A percentile compares a stretch with the other conserved stretches of the same genome.
Evolutionary conservation across 2,888 invertebrate genomes (phyloP).

Genomic region (Petrolisthes manimaculis): DNA sequence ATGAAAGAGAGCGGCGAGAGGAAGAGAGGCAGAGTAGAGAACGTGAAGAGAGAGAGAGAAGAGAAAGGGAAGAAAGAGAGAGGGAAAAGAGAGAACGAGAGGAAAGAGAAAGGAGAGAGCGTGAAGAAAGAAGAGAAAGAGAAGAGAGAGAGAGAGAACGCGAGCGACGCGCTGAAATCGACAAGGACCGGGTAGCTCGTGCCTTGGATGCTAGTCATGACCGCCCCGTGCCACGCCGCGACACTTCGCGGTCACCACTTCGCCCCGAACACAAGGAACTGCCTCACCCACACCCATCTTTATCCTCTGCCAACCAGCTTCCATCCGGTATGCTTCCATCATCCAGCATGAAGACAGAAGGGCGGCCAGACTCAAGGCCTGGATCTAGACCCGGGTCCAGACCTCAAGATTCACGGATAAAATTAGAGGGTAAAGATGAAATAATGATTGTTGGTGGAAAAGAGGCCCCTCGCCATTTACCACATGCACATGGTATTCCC

Average conservation of each 20-base stretch:
- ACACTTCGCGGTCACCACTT: slow-evolving; percentile 58
- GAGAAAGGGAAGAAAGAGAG: slow-evolving; percentile 60
- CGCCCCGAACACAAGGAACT: slow-evolving; percentile 46
- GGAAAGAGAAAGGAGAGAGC: slow-evolving; percentile 55
- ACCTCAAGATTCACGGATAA: slow-evolving; percentile 40
- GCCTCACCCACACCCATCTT: slow-evolving; percentile 43
- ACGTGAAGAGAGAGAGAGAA: slow-evolving; percentile 57
- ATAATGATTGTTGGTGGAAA: slow-evolving; percentile 65
- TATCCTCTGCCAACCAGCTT: slow-evolving; percentile 35
- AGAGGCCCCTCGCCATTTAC: slow-evolving; percentile 58
- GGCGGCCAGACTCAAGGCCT: slow-evolving; percentile 55
- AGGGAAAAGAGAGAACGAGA: slow-evolving; percentile 53
- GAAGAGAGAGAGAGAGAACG: slow-evolving; percentile 59
- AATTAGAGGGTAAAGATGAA: slow-evolving; percentile 61
- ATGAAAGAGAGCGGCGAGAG: slow-evolving; percentile 60
- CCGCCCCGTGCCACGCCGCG: slow-evolving; percentile 36
- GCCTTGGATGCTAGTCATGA: slow-evolving; percentile 49
- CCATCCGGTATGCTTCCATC: slow-evolving; percentile 35
- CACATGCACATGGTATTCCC: slow-evolving; percentile 31
- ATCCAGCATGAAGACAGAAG: slow-evolving; percentile 38
- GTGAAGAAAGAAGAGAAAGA: slow-evolving; percentile 52
- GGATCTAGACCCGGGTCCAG: slow-evolving; percentile 58
- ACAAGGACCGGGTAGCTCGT: slow-evolving; percentile 50
- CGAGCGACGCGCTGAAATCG: slow-evolving; percentile 56
- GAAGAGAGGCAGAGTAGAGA: slow-evolving; percentile 57